Base-by-base conservation (phyloP, 2,888 invertebrate genomes). In the Pterostichus madidus region DNA sequence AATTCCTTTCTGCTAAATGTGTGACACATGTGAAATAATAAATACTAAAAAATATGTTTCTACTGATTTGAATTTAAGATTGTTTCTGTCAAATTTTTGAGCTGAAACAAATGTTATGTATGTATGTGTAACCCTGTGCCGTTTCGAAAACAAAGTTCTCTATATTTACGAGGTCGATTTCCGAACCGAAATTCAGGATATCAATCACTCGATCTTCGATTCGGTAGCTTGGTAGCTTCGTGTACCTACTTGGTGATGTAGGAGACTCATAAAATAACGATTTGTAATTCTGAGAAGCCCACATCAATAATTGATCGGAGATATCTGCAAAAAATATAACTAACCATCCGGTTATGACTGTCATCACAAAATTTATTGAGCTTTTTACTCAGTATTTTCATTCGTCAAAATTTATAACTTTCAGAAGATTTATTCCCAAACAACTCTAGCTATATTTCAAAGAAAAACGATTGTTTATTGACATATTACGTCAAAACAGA, bases 81-180 rank as follows among this genome's bases (percentile, higher is more conserved):
- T 24, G 24, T 24, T 24, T 24, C 2, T 24, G 24, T 24, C 24
- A 24, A 24, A 24, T 24, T 24, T 24, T 24, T 24, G 24, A 24
- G 24, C 24, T 24, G 24, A 24, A 24, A 24, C 24, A 24, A 24
- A 24, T 24, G n/a, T n/a, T n/a, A n/a, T n/a, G n/a, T n/a, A n/a
- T n/a, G 24, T 24, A 24, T 24, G 24, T 24, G 24, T 3, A 24
- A 24, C 3, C 24, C 24, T 24, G 24, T 24, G 24, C 39, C 39
- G 8, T 39, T 39, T 39, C 39, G 39, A 39, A 91, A 92, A 96
- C 92, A 86, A 24, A 24, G 35, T 39, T 8, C 11, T 31, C 44
- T 5, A 17, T 75, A 75, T 75, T 52, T 75, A 75, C 64, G 79
- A 49, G 44, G 31, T 53, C 61, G 44, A n/a, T 68, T 24, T 24